Evolutionary conservation across 2,888 invertebrate species (phyloP).

Genomic region (Oligia latruncula): DNA sequence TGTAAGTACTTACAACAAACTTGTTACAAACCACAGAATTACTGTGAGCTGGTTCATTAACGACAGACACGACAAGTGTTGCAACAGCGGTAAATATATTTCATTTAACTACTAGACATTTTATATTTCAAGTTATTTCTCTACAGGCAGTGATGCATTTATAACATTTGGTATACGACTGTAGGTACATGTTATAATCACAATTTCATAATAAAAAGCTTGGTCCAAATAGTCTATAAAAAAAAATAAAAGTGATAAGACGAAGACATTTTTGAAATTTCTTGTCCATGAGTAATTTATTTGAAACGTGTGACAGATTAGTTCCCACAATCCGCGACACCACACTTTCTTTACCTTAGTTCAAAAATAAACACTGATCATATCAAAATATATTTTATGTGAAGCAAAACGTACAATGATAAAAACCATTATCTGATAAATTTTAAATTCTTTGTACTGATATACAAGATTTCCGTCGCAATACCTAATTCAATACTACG

Average conservation of each 20-base stretch:
- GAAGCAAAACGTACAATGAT: constrained; percentile 79
- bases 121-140: constrained; percentile 59
- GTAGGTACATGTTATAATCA: constrained; percentile 62
- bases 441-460: constrained; percentile 87
- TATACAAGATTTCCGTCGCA: constrained; percentile 84
- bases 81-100: constrained; percentile 60
- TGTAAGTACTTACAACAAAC: constrained; percentile 48
- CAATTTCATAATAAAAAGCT: constrained; percentile 70
- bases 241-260: constrained; percentile 56
- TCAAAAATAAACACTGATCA: constrained; percentile 79
- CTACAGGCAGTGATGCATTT: constrained; percentile 75
- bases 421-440: constrained; percentile 72
- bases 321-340: constrained; percentile 65
- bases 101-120: constrained; percentile 72
- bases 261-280: constrained; percentile 69
- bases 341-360: constrained; percentile 71
- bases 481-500: constrained; percentile 77
- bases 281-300: constrained; percentile 56
- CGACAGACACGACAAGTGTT: constrained; percentile 31
- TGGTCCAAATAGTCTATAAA: constrained; percentile 78
- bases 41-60: constrained; percentile 8
- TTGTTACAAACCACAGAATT: constrained; percentile 68
- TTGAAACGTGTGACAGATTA: constrained; percentile 65
- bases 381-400: constrained; percentile 86
- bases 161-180: constrained; percentile 72